A percentile compares a stretch with the other conserved stretches of the same genome.
Conservation (phyloP, 2,113 vertebrate species). For the Shinisaurus crocodilurus region DNA sequence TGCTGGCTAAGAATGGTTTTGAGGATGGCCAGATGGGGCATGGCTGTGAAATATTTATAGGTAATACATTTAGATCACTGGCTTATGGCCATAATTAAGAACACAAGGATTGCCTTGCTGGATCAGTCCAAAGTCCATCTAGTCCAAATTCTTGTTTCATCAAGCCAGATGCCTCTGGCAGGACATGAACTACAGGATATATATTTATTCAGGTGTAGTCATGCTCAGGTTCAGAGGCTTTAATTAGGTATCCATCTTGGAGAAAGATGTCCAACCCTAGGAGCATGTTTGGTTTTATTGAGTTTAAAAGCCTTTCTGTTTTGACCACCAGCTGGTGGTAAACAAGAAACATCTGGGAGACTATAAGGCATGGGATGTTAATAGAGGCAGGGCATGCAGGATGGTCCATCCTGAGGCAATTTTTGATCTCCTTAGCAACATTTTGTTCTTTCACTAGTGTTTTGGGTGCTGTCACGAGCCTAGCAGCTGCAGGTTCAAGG, state of each 20-base stretch:
- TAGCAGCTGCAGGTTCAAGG: too few species aligned
- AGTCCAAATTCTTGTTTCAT: neutral
- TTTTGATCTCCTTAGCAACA: neutral
- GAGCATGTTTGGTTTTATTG: neutral
- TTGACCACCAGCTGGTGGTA: neutral
- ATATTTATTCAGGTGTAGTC: neutral
- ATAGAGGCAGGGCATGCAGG: neutral
- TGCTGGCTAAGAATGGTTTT: neutral
- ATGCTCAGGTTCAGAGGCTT: neutral
- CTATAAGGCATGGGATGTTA: neutral
- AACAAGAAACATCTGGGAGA: too few species aligned
- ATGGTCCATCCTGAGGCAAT: neutral
- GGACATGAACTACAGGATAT: neutral
- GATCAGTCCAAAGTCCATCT: conserved; percentile 6
- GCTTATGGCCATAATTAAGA: conserved; percentile 40
- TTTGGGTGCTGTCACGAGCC: neutral
- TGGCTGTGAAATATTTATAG: conserved; percentile 35
- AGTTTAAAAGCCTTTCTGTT: neutral
- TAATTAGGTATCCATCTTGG: neutral
- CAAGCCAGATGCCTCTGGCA: neutral
- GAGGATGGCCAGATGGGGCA: conserved; percentile 11
- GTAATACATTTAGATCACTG: neutral
- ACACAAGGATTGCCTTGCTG: neutral
- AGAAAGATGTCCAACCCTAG: neutral
- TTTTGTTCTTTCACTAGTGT: neutral